Conservation (phyloP, 2,113 vertebrate species). For the Strix uralensis region DNA sequence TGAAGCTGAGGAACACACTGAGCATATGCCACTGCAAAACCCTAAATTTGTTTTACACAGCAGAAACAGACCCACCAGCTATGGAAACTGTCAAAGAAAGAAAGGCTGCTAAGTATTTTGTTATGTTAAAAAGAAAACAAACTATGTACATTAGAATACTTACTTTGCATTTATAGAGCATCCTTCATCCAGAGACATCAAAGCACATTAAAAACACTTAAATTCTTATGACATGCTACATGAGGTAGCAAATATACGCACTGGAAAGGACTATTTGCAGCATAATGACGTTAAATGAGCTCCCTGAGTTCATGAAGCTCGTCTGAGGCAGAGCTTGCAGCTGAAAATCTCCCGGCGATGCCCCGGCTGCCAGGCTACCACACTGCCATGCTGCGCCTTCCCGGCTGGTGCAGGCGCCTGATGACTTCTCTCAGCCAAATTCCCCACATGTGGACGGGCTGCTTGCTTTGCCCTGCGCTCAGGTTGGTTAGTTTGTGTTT, state of each 20-base stretch:
- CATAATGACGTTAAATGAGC: rapidly evolving
- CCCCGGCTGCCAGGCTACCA: neutral
- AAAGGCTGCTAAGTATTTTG: neutral
- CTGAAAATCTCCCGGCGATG: neutral
- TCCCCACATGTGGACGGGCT: neutral
- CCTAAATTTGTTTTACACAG: constrained; percentile 13
- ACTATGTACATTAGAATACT: constrained; percentile 2
- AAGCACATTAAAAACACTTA: neutral
- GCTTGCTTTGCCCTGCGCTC: neutral
- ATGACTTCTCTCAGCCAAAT: neutral
- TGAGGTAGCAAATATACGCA: neutral
- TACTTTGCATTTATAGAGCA: constrained; percentile 63
- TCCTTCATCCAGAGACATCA: constrained; percentile 46
- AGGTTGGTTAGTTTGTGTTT: neutral
- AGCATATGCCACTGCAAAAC: neutral
- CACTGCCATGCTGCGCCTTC: rapidly evolving
- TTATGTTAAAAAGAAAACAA: constrained; percentile 36
- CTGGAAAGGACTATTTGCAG: neutral
- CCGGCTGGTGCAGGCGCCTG: rapidly evolving
- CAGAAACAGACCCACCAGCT: constrained; percentile 27
- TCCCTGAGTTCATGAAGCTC: neutral
- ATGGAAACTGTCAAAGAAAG: constrained; percentile 9
- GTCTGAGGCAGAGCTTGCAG: neutral
- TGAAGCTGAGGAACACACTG: neutral
- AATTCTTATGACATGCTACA: neutral